Conservation (phyloP, 2,888 invertebrate genomes). For the Epiblema foenella region DNA sequence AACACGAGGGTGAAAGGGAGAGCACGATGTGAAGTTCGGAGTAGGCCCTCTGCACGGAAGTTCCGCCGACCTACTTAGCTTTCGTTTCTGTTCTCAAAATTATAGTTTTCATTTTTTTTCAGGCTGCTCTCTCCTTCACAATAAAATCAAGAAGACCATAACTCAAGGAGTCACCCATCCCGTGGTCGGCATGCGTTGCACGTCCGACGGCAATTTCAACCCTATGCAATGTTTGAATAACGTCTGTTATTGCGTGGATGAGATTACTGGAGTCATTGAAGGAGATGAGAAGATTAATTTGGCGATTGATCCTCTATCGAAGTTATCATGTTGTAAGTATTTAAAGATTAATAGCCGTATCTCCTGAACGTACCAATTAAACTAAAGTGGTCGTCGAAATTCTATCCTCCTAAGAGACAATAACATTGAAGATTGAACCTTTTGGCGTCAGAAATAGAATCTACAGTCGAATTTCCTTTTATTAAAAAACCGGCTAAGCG, state of each 20-base stretch:
- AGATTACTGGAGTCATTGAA: constrained; percentile 77
- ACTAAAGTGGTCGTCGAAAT: too few relatives aligned
- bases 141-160: constrained; percentile 74
- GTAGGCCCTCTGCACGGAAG: too few relatives aligned
- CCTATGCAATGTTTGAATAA: constrained; percentile 86
- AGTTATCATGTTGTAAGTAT: constrained; percentile 78
- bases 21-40: too few relatives aligned
- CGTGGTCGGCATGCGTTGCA: constrained; percentile 83
- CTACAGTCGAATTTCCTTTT: too few relatives aligned
- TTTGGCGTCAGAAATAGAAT: too few relatives aligned
- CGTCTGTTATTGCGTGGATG: constrained; percentile 86
- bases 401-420: too few relatives aligned
- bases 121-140: constrained; percentile 86
- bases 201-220: constrained; percentile 88
- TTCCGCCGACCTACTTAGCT: too few relatives aligned
- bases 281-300: constrained; percentile 59
- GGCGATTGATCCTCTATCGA: constrained; percentile 62
- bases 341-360: neutral
- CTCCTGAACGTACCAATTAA: too few relatives aligned
- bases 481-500: too few relatives aligned
- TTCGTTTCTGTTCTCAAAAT: too few relatives aligned
- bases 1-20: too few relatives aligned
- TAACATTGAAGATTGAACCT: too few relatives aligned
- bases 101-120: constrained; percentile 37
- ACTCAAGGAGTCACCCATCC: constrained; percentile 66